Percentiles rank a stretch among this genome's conserved stretches.
These are phyloP conservation scores for Chascanopsetta lugubris DNA, from an alignment of 2,113 vertebrate species.

Conservation along the genomic window DNA sequence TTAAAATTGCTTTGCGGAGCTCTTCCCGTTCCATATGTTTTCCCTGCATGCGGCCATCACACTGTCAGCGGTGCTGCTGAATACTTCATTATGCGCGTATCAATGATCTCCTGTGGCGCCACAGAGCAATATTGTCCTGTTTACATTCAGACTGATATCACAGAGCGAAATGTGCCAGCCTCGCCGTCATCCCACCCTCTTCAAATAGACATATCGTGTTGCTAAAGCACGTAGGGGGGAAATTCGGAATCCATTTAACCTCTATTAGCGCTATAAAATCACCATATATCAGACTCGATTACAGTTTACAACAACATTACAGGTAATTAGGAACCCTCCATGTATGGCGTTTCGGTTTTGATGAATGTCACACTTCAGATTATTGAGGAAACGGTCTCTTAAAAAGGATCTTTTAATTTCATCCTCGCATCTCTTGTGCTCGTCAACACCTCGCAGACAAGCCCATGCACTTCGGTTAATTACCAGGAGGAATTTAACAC, in stretches of 20 bases:
- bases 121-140: slow-evolving; percentile 31
- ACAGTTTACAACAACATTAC: neutral
- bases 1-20: no score
- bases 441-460: slow-evolving; percentile 57
- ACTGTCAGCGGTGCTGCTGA: slow-evolving; percentile 32
- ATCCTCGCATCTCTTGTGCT: slow-evolving; percentile 18
- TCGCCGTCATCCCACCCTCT: slow-evolving; percentile 1
- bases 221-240: neutral
- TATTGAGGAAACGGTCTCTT: slow-evolving; percentile 7
- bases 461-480: slow-evolving; percentile 78
- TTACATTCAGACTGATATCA: slow-evolving; percentile 21
- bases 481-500: slow-evolving; percentile 66
- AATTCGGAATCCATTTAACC: neutral
- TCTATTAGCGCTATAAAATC: neutral
- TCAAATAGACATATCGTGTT: slow-evolving; percentile 9
- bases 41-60: neutral
- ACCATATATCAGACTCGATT: neutral
- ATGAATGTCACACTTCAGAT: slow-evolving; percentile 1
- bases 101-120: slow-evolving; percentile 11
- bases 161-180: slow-evolving; percentile 7
- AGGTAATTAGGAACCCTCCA: neutral
- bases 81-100: slow-evolving; percentile 29
- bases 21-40: no score
- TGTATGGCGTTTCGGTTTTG: slow-evolving; percentile 7
- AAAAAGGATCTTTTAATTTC: slow-evolving; percentile 19